phyloP scores from a whole-genome alignment of 2,113 vertebrate species.

The Sebastes schlegelii region DNA sequence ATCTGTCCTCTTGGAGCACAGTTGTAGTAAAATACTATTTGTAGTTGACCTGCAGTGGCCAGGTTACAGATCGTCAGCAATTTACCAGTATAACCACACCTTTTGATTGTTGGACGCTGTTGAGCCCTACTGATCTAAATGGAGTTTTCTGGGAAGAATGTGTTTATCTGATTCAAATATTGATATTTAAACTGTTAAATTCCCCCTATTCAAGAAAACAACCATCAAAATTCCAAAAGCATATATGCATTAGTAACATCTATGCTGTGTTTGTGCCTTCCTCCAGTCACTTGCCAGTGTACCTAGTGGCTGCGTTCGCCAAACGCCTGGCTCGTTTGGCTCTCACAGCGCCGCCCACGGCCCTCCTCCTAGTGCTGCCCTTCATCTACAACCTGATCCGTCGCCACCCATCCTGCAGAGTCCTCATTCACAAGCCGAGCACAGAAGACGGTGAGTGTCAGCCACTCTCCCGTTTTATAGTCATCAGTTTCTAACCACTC shows the following conservation, averaged over 20 bases:
- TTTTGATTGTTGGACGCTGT: neutral
- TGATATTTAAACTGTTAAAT: neutral
- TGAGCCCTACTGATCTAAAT: neutral
- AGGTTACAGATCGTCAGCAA: neutral
- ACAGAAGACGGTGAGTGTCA: slow-evolving; percentile 68
- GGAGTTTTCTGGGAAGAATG: neutral
- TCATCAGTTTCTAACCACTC: neutral
- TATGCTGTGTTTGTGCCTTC: slow-evolving; percentile 12
- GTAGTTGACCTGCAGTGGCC: neutral
- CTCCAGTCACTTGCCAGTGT: slow-evolving; percentile 91
- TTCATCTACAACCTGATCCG: slow-evolving; percentile 95
- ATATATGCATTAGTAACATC: neutral
- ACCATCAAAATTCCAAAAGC: neutral
- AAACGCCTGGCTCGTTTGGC: slow-evolving; percentile 93
- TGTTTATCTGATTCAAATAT: neutral
- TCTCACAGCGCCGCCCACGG: slow-evolving; percentile 90
- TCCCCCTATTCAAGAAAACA: too few species aligned
- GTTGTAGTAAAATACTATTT: neutral
- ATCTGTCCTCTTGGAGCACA: neutral
- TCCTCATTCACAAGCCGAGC: slow-evolving; percentile 90
- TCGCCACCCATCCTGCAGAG: slow-evolving; percentile 90
- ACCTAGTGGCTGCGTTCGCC: slow-evolving; percentile 93
- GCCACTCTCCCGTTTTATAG: neutral
- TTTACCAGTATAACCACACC: neutral
- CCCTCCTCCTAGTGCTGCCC: slow-evolving; percentile 90